These are phyloP conservation scores for Phalanger gymnotis DNA, from an alignment of 2,797 vertebrate species.

Conservation along the genomic window DNA sequence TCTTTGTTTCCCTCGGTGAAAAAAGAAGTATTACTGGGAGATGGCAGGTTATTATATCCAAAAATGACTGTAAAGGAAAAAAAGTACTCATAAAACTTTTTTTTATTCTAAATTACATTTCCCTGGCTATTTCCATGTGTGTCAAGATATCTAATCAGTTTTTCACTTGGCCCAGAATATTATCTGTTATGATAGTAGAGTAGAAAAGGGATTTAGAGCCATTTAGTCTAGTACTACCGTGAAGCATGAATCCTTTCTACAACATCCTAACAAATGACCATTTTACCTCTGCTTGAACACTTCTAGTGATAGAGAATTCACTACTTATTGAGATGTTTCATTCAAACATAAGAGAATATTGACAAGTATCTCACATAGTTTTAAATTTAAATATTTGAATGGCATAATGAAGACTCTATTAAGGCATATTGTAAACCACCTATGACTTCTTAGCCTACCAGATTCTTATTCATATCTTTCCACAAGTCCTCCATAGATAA, in stretches of 20 bases:
- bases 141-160: slow-evolving; percentile 1
- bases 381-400: background rate
- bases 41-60: background rate
- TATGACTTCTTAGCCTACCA: background rate
- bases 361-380: background rate
- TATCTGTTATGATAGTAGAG: slow-evolving; percentile 62
- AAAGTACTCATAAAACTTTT: background rate
- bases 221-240: background rate
- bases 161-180: slow-evolving; percentile 52
- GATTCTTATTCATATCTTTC: background rate
- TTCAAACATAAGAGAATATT: background rate
- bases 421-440: background rate
- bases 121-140: slow-evolving; percentile 26
- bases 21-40: background rate
- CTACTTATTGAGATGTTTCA: background rate
- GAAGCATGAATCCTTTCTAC: background rate
- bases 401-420: background rate
- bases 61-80: background rate
- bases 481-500: background rate
- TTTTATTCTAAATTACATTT: slow-evolving; percentile 40
- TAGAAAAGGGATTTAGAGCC: slow-evolving; percentile 68
- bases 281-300: background rate
- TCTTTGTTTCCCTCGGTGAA: background rate
- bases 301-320: background rate
- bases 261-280: background rate